A percentile compares a stretch with the other conserved stretches of the same genome.
Evolutionary conservation across 2,888 invertebrate species (phyloP).

Genomic region (Eilema griseolum): DNA sequence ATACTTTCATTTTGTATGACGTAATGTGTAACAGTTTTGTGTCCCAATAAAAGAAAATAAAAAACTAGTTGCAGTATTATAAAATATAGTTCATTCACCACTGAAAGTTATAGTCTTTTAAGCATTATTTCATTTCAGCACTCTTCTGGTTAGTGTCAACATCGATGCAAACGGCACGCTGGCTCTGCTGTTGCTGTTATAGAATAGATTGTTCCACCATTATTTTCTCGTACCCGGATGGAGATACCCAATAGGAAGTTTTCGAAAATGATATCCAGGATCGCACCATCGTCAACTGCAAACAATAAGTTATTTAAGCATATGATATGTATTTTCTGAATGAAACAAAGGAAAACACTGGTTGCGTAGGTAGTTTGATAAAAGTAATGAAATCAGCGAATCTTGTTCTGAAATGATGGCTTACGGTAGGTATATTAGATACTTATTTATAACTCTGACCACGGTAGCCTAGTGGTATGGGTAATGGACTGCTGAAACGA

Average conservation of each 20-base stretch:
- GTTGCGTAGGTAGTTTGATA: too few species aligned
- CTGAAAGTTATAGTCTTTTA: conserved; percentile 46
- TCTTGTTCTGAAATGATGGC: too few species aligned
- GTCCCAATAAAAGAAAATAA: too few species aligned
- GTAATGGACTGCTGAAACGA: too few species aligned
- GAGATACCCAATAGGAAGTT: conserved; percentile 94
- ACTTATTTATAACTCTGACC: too few species aligned
- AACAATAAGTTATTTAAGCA: conserved; percentile 16
- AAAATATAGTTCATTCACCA: conserved; percentile 51
- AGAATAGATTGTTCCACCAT: conserved; percentile 98
- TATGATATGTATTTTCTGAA: not conserved
- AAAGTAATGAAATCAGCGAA: too few species aligned
- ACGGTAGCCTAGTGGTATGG: too few species aligned
- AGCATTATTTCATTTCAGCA: conserved; percentile 44
- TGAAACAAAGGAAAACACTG: too few species aligned
- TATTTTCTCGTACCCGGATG: conserved; percentile 96
- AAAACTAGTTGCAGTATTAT: conserved; percentile 33
- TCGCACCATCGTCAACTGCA: conserved; percentile 98
- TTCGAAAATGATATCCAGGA: conserved; percentile 97
- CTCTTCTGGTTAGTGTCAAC: conserved; percentile 51
- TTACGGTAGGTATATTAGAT: too few species aligned
- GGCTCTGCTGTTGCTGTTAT: conserved; percentile 82
- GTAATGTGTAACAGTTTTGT: too few species aligned
- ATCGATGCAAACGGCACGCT: conserved; percentile 18
- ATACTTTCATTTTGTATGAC: too few species aligned